phyloP scores from a whole-genome alignment of 2,113 vertebrate species.

The Rhadina sibilatrix region DNA sequence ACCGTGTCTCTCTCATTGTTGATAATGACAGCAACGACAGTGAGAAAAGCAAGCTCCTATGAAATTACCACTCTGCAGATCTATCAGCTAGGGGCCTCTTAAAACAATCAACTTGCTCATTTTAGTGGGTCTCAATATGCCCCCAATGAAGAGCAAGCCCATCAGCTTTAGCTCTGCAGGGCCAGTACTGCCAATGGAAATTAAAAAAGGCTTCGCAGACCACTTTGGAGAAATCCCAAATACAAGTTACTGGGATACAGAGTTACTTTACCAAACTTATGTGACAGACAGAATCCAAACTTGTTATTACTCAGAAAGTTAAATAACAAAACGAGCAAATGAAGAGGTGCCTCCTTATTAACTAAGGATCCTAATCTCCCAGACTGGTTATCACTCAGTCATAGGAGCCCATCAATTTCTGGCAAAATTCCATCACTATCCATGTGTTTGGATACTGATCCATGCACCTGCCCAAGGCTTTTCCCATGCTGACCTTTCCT shows the following conservation, averaged over 20 bases:
- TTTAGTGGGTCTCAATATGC: neutral
- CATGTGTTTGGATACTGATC: neutral
- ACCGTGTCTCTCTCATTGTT: neutral
- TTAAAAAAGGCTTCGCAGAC: neutral
- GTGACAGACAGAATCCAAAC: neutral
- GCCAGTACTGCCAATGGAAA: neutral
- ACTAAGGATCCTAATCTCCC: neutral
- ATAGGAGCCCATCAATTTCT: accelerated
- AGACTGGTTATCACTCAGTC: neutral
- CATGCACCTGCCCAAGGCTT: neutral
- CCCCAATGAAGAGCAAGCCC: neutral
- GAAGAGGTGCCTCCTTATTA: neutral
- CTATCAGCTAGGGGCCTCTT: constrained; percentile 14
- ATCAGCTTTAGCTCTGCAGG: neutral
- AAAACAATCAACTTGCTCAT: constrained; percentile 3
- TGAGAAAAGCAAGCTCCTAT: neutral
- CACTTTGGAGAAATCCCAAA: neutral
- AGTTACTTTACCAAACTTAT: neutral
- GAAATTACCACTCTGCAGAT: neutral
- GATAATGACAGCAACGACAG: neutral
- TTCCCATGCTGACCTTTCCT: neutral
- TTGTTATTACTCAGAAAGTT: neutral
- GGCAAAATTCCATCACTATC: neutral
- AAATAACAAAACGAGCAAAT: neutral
- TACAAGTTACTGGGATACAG: neutral